Evolutionary conservation across 2,113 vertebrate genomes (phyloP), one percentile per base, ranked within the genome.

Genomic region (Pitta sordida): DNA sequence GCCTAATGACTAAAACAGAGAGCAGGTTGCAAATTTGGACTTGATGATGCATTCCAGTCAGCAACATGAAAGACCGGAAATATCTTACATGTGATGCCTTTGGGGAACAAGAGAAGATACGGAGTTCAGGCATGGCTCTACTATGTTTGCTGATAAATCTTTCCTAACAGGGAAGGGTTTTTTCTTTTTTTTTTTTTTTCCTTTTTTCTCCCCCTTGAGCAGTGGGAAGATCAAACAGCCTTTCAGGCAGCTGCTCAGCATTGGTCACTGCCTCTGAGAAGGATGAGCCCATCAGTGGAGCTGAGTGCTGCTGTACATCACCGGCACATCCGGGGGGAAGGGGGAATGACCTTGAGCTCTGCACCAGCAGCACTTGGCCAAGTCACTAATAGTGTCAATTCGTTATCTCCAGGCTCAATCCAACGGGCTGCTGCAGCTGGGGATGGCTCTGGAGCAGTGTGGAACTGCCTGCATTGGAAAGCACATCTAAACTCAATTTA

Each of bases 1-100:
- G 75, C 68, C 24, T 95, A 91, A 96, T 95, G 90, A 80, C 77
- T 90, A 95, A 91, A 91, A 74, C 88, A 93, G 87, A 65, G 77
- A 92, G 95, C 89, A 96, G 88, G 88, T 94, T 96, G 81, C 91
- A 96, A 11, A 90, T 93, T 88, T 94, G 85, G 93, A 71, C 67
- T 93, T 55, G n/a, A 5, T 63, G 83, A 93, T 78, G 53, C 59
- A 63, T 94, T 96, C 77, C 86, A 80, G 80, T 69, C 51, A 93
- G 88, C 9, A 77, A 91, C 67, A 79, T 96, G 92, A 90, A 97
- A 94, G 88, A 63, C 67, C 91, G 95, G 92, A 95, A 96, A 81
- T 90, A 83, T 32, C 69, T 91, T 88, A 62, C 74, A 92, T 39
- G 67, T 85, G 71, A 80, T 92, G 70, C 77, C 91, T 94, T 86